phyloP scores from a whole-genome alignment of 2,113 vertebrate species.

The Oncorhynchus clarkii region DNA sequence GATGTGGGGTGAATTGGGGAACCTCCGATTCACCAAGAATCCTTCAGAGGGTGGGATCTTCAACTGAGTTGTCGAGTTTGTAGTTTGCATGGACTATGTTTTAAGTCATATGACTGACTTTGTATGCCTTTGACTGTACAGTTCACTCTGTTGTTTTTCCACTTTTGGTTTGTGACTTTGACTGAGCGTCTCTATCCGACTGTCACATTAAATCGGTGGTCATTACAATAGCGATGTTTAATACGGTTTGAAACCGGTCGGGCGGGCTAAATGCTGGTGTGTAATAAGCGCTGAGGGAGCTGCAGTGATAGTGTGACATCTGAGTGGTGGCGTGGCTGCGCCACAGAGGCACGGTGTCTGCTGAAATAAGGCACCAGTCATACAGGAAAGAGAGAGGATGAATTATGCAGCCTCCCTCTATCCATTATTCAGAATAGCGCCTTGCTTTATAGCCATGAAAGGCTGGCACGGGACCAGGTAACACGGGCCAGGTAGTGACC shows the following conservation, averaged over 20 bases:
- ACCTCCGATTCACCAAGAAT: background rate
- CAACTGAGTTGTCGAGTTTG: background rate
- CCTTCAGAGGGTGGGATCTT: background rate
- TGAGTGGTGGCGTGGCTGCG: constrained; percentile 23
- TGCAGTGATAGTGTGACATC: constrained; percentile 24
- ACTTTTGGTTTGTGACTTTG: background rate
- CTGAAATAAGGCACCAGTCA: constrained; percentile 61
- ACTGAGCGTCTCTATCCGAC: background rate
- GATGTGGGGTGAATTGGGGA: background rate
- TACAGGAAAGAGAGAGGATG: constrained; percentile 60
- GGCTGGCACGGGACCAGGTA: constrained; percentile 33
- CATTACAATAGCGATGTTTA: constrained; percentile 9
- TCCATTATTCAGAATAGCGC: constrained; percentile 71
- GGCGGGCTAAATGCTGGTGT: constrained; percentile 12
- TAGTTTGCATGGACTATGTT: background rate
- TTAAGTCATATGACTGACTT: background rate
- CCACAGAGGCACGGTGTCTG: constrained; percentile 27
- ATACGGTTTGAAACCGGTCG: constrained; percentile 29
- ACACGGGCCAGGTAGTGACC: background rate
- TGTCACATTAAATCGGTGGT: constrained; percentile 28
- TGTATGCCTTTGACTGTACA: background rate
- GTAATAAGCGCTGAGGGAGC: constrained; percentile 19
- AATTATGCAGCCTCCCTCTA: constrained; percentile 67
- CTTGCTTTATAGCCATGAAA: constrained; percentile 60
- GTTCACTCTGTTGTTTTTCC: background rate